Base-by-base conservation (phyloP, 2,113 vertebrate genomes). In the Bagarius yarrelli region DNA sequence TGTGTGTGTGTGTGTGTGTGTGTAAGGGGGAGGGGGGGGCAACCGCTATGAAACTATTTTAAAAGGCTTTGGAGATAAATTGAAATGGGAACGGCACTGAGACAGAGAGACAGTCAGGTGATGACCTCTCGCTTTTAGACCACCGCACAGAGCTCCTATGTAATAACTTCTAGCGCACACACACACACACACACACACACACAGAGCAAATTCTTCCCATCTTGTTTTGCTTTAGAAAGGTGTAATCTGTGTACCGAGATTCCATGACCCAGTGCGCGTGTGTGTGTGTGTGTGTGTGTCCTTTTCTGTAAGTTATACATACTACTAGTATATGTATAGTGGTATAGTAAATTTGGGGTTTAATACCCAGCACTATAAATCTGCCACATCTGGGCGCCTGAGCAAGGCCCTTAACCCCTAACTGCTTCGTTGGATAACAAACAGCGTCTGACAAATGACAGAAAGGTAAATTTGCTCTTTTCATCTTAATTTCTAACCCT, bases 201-300 rank as follows among this genome's bases (percentile, higher is more conserved):
- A 52, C 60, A 36, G 1, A 27, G 44, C 3, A 2, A 44, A 55
- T 12, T 79, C 23, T 69, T 69, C 61, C 23, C 32, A 40, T 27
- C 34, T 56, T 79, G 63, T 79, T 69, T 79, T 79, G 30, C 36
- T 79, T 69, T 63, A 79, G 69, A 56, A 79, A 79, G 50, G 63
- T 79, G 77, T 53, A 69, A 57, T 79, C 63, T 69, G 23, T 69
- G 63, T 36, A 8, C 8, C 44, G 50, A 55, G 23, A 69, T 78
- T 55, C 21, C 5, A 64, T 44, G 21, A 12, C 44, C 66, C 53
- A 8, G 21, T 32, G 50, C 4, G n/a, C 40, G 67, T 71, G 78
- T 21, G n/a, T 61, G 78, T 60, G n/a, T 78, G 47, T 67, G 59
- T 53, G 47, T 34, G 47, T 32, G 23, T 34, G 61, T 66, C 32